phyloP scores from a whole-genome alignment of 1,140 invertebrate genomes.

The Hypsibius dujardini region DNA sequence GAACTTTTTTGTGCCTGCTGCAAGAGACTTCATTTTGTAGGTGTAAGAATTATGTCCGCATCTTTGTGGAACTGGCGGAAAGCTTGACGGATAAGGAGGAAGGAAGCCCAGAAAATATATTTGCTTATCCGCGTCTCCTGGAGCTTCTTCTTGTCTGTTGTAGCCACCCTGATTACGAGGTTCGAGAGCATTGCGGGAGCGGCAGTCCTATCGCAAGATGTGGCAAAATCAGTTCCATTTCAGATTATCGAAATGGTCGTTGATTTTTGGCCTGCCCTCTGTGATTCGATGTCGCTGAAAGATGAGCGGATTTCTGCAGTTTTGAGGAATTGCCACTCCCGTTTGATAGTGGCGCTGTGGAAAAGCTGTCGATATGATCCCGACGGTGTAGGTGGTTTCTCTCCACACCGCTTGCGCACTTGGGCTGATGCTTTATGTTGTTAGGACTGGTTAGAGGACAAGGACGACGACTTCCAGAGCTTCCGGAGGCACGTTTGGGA shows the following conservation, averaged over 20 bases:
- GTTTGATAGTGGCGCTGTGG: neutral
- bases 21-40: neutral
- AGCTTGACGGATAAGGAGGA: neutral
- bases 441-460: constrained; percentile 6
- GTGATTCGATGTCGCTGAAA: neutral
- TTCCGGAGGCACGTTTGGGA: neutral
- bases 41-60: constrained; percentile 11
- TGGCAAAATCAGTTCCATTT: too few species aligned
- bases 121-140: neutral
- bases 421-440: neutral
- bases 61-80: neutral
- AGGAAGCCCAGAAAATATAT: neutral
- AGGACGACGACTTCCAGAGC: neutral
- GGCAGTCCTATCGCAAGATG: neutral
- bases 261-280: neutral
- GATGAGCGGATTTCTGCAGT: neutral
- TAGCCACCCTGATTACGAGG: constrained; percentile 1
- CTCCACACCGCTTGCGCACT: neutral
- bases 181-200: neutral
- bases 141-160: constrained; percentile 7
- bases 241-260: constrained; percentile 2
- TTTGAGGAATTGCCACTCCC: neutral
- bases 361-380: constrained; percentile 13
- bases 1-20: neutral
- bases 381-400: neutral